Conservation (phyloP, 35 echinoderm and acorn worm species). For the Apostichopus californicus region DNA sequence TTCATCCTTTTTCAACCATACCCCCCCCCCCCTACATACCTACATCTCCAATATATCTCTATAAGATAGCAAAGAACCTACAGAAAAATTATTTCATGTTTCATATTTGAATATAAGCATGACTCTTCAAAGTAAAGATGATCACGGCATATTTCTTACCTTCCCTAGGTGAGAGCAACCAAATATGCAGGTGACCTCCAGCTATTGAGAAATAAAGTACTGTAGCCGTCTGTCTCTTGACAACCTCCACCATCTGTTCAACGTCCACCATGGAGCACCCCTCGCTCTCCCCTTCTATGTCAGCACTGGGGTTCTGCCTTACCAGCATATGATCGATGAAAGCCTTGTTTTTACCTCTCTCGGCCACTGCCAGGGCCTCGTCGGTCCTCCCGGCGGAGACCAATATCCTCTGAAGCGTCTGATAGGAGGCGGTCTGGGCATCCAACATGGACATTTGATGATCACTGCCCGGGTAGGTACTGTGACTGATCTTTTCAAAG, state of each 20-base stretch:
- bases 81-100: not conserved
- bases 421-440: slow-evolving; percentile 87
- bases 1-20: no score
- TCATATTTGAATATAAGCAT: not conserved
- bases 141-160: slow-evolving; percentile 54
- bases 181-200: slow-evolving; percentile 92
- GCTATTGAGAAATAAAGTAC: slow-evolving; percentile 94
- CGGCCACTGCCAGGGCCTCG: slow-evolving; percentile 93
- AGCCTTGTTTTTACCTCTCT: slow-evolving; percentile 86
- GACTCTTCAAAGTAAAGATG: not conserved
- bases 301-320: slow-evolving; percentile 60
- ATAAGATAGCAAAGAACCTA: not conserved
- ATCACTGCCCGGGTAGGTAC: slow-evolving; percentile 76
- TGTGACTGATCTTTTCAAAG: slow-evolving; percentile 88
- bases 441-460: slow-evolving; percentile 89
- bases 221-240: slow-evolving; percentile 78
- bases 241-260: slow-evolving; percentile 85
- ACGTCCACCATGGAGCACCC: slow-evolving; percentile 69
- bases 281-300: slow-evolving; percentile 38
- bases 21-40: no score
- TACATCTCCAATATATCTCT: no score
- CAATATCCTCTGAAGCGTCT: slow-evolving; percentile 89
- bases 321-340: slow-evolving; percentile 91
- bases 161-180: slow-evolving; percentile 83
- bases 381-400: slow-evolving; percentile 71